Percentiles rank a stretch among this genome's conserved stretches.
Evolutionary conservation across 2,113 vertebrate species (phyloP).

Genomic region (Melanerpes aurifrons): DNA sequence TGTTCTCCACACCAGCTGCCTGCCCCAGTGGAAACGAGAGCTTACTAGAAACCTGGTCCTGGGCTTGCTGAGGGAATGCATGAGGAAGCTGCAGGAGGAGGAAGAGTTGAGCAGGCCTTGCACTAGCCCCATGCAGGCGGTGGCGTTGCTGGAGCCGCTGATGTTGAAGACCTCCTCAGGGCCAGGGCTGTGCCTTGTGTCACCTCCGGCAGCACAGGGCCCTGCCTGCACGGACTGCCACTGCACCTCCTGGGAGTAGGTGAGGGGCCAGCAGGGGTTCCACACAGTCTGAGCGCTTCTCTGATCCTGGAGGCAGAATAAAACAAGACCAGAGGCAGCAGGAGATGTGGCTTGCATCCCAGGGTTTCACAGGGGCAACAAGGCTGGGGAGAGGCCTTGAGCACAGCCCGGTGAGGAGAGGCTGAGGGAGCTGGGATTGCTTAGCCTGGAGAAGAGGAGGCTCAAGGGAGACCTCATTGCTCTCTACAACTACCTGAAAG

Average conservation of each 20-base stretch:
- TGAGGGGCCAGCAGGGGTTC: slow-evolving; percentile 63
- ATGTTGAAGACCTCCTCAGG: slow-evolving; percentile 33
- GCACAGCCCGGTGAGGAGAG: no score
- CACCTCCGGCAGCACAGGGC: background rate
- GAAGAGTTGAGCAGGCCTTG: slow-evolving; percentile 45
- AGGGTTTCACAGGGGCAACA: background rate
- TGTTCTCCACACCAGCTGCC: background rate
- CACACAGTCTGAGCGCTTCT: background rate
- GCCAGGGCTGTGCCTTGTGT: background rate
- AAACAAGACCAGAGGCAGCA: background rate
- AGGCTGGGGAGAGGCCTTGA: no score
- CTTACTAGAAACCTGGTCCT: slow-evolving; percentile 26
- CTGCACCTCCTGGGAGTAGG: slow-evolving; percentile 6
- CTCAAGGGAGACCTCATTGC: no score
- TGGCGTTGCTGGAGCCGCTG: slow-evolving; percentile 1
- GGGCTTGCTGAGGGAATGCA: background rate
- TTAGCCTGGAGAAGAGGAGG: no score
- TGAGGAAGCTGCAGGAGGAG: slow-evolving; percentile 33
- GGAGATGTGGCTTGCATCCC: background rate
- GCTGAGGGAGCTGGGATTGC: no score
- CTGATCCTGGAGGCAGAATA: slow-evolving; percentile 4
- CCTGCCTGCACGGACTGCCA: background rate
- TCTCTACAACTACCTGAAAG: no score
- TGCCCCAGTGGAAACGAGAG: background rate
- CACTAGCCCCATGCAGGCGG: background rate